Base-by-base conservation (phyloP, 1,140 invertebrate genomes). In the Drosophila lini region DNA sequence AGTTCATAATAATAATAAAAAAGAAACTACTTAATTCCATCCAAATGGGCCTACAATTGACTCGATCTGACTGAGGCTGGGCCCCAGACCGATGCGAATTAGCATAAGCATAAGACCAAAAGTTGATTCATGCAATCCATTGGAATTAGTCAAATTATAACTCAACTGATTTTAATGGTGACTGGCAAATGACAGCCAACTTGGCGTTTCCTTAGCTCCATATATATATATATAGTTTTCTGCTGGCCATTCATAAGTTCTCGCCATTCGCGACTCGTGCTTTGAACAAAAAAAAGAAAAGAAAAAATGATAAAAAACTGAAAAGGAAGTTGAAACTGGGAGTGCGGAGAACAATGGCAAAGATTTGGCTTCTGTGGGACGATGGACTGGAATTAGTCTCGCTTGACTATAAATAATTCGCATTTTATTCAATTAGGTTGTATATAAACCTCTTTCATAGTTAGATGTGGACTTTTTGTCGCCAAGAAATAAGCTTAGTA, bases 81-180 rank as follows among this genome's bases (percentile, higher is more conserved):
- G 16, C 61, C 13, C 7, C 28, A 36, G 62, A 68, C 57, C 74
- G 71, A 59, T 86, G 59, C 38, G 67, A 79, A 86, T 86, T 86
- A 82, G 80, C 83, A 86, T 88, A 82, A 88, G 79, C 74, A 82
- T 31, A 47, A 47, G 62, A 59, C 81, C 77, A 64, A 74, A 74
- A 81, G 58, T 64, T 81, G 77, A 85, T 77, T 83, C 75, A 83
- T 70, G 73, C 70, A 64, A 75, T 69, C 60, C 76, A 82, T 79
- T 83, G 74, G 81, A 84, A 84, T 84, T 84, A 85, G 81, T 84
- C 81, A 80, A 83, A 84, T 83, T 84, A 84, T 80, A 84, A 71
- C 65, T 62, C 64, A 68, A 77, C 62, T 80, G 77, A 84, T 83
- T 83, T 82, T 81, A 76, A 64, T 64, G 58, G 64, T 60, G 65